Evolutionary conservation across 2,113 vertebrate species (phyloP).

Genomic region (Diadophis punctatus): DNA sequence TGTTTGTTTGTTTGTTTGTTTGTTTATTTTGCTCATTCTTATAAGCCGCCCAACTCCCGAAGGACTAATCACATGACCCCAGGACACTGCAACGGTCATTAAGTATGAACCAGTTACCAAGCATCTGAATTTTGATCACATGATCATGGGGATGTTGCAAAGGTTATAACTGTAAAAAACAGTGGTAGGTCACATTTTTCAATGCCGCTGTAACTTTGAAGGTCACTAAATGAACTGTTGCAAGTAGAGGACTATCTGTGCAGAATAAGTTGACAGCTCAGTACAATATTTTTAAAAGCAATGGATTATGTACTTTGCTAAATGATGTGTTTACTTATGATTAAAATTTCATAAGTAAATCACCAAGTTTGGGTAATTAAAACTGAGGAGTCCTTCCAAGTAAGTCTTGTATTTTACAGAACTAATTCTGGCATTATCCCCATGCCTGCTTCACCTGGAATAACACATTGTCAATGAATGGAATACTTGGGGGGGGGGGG

Average conservation of each 20-base stretch:
- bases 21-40: no score
- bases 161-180: not conserved
- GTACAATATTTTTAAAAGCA: not conserved
- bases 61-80: no score
- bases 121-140: not conserved
- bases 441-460: not conserved
- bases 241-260: not conserved
- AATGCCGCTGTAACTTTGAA: not conserved
- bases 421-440: not conserved
- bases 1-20: no score
- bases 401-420: conserved; percentile 8
- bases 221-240: not conserved
- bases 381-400: not conserved
- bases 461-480: not conserved
- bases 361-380: not conserved
- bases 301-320: not conserved
- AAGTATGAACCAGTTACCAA: not conserved
- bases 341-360: conserved; percentile 26
- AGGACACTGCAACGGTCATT: not conserved
- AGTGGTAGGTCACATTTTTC: not conserved
- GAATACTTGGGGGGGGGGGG: not conserved
- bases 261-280: conserved; percentile 1
- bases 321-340: rapidly evolving
- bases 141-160: not conserved
- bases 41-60: no score